Percentiles rank a stretch among this genome's conserved stretches.
These are phyloP conservation scores for Orcinus orca DNA, from an alignment of 2,113 vertebrate species.

Conservation along the genomic window DNA sequence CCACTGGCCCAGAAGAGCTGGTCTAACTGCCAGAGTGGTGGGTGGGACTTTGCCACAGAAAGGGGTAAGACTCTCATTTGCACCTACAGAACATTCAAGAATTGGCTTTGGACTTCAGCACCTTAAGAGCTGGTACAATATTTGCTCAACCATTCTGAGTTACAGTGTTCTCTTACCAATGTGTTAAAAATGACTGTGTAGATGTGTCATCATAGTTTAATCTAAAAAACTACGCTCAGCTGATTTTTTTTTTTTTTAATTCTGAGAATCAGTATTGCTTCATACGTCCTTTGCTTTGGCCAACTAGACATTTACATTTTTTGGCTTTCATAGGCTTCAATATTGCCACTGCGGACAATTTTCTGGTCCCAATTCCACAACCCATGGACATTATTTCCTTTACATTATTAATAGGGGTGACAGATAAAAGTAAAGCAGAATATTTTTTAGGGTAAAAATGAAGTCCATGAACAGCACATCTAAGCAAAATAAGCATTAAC, in stretches of 20 bases:
- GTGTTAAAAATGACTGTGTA: background rate
- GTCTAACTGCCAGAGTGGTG: background rate
- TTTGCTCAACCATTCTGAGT: background rate
- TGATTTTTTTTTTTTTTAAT: background rate
- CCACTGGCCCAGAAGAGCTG: background rate
- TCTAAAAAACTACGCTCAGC: background rate
- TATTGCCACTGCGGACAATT: background rate
- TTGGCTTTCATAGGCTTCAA: background rate
- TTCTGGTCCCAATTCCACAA: background rate
- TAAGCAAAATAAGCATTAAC: background rate
- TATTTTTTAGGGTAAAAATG: constrained; percentile 22
- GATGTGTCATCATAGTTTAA: background rate
- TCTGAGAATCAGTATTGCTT: background rate
- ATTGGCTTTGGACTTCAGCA: background rate
- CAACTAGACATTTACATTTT: background rate
- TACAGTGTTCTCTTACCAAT: background rate
- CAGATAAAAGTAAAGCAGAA: background rate
- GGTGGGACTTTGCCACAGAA: background rate
- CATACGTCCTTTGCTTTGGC: background rate
- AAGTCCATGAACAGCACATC: background rate
- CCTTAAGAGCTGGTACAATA: background rate
- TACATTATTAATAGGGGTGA: constrained; percentile 5
- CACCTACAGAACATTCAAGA: background rate
- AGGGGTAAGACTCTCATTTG: background rate
- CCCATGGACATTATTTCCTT: background rate